Conservation (phyloP, 2,797 vertebrate genomes). For the Sebastes iracundus region DNA sequence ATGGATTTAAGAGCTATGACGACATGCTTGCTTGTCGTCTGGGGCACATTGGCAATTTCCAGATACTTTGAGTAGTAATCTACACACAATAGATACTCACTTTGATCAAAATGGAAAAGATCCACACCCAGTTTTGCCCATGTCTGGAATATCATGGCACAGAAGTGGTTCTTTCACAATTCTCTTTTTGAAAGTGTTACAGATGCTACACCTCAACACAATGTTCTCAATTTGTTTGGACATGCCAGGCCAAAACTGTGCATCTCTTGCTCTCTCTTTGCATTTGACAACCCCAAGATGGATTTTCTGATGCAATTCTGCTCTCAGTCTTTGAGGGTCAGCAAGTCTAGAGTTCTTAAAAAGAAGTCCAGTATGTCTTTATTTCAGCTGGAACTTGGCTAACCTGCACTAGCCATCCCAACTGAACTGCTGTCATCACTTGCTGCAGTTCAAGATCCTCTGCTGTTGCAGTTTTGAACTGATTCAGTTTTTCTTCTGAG, state of each 20-base stretch:
- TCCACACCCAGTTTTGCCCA: neutral
- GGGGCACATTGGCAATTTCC: neutral
- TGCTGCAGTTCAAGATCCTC: neutral
- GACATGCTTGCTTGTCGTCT: neutral
- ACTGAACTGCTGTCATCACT: neutral
- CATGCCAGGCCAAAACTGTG: neutral
- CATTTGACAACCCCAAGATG: neutral
- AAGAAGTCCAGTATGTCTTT: neutral
- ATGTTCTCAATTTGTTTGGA: neutral
- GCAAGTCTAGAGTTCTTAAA: neutral
- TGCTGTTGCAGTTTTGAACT: neutral
- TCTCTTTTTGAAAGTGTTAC: neutral
- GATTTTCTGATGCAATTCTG: neutral
- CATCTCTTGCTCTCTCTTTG: neutral
- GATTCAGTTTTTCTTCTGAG: neutral
- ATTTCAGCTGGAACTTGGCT: neutral
- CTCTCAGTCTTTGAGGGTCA: neutral
- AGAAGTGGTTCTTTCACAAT: neutral
- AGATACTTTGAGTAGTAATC: neutral
- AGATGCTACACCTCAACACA: neutral
- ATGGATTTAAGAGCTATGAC: neutral
- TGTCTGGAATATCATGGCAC: neutral
- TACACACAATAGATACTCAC: neutral
- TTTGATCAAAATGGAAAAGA: slow-evolving; percentile 8
- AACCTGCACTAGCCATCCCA: neutral